Conservation (phyloP, 2,113 vertebrate genomes). For the Glaucomys volans region DNA sequence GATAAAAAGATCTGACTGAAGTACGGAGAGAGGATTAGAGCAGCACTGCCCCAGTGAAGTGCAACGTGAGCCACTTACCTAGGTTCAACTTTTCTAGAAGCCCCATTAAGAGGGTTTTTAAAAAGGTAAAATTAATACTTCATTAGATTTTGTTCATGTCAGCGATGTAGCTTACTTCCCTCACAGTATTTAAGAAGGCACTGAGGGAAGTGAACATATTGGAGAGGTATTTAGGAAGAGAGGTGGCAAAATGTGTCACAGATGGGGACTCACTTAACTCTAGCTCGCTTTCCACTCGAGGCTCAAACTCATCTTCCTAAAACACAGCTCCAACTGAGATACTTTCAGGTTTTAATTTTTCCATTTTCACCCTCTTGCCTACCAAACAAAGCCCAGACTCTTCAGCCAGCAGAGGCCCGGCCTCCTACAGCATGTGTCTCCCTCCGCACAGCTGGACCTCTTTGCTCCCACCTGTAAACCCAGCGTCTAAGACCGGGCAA, state of each 20-base stretch:
- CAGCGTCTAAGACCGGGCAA: neutral
- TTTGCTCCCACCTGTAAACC: slow-evolving; percentile 27
- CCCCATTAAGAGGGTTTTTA: neutral
- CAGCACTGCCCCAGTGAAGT: neutral
- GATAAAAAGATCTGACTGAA: neutral
- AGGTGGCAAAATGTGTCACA: neutral
- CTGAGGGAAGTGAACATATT: neutral
- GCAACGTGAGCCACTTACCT: neutral
- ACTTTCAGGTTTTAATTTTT: neutral
- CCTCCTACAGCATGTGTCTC: neutral
- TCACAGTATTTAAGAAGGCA: neutral
- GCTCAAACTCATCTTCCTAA: neutral
- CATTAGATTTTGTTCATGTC: neutral
- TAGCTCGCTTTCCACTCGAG: neutral
- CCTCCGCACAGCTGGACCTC: neutral
- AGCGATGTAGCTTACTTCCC: neutral
- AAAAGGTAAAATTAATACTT: neutral
- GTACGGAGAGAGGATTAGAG: neutral
- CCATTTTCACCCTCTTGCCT: neutral
- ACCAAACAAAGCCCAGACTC: neutral
- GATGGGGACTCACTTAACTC: neutral
- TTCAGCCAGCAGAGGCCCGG: neutral
- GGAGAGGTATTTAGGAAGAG: neutral
- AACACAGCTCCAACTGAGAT: neutral
- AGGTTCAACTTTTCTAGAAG: neutral